Base-by-base conservation (phyloP, 2,888 invertebrate genomes). In the Chrysolina americana region DNA sequence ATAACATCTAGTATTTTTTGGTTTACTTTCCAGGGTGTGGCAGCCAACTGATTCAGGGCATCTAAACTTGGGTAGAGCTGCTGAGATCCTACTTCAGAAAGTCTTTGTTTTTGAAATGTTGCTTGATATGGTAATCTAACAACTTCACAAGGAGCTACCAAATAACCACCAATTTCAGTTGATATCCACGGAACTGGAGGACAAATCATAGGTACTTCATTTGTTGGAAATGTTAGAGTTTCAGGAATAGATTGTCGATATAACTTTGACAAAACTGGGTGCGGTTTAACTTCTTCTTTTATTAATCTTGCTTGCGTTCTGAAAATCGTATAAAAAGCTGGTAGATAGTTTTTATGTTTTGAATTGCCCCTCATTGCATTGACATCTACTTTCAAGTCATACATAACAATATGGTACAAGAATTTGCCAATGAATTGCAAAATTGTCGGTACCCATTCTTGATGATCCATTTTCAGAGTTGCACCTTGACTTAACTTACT, bases 1-100 rank as follows among this genome's bases (percentile, higher is more conserved):
- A 90, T 89, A 10, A 90, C 86, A 83, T 90, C 90, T 59, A 91
- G 83, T 68, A 88, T 81, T 65, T 90, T 90, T 71, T 91, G 90
- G 87, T 99, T 99, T 64, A 99, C 94, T 81, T 89, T 92, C 99
- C 99, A 99, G 0, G 99, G 97, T 73, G 97, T 93, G 68, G 95
- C 92, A 0, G 94, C 94, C n/a, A 99, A 90, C 85, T 97, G 95
- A 89, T 99, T 99, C 48, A 99, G 90, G 23, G 96, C 93, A 89
- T 99, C 99, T 66, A 97, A 89, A 2, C 94, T 92, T 0, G 98
- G 97, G 87, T 94, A 94, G 41, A 98, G 87, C 80, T 93, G 89
- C 28, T 90, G 89, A 0, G 89, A 85, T 2, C 92, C 90, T 1
- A 91, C 88, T 19, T 90, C 89, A 50, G 90, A 88, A 69, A 96